Base-by-base conservation (phyloP, 2,888 invertebrate genomes). In the Metacarcinus magister region DNA sequence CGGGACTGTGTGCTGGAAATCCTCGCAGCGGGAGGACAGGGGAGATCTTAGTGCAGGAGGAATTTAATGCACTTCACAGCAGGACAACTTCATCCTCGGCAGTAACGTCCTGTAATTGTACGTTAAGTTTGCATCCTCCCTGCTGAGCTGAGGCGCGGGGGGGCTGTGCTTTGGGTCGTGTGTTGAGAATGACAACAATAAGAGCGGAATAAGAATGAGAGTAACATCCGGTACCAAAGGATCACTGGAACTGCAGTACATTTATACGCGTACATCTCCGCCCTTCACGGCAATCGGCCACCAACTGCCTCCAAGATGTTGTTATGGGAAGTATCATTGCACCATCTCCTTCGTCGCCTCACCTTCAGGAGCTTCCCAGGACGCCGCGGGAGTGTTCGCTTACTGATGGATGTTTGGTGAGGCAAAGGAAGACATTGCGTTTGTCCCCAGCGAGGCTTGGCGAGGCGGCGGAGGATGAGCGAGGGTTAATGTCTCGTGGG, bases 371-470 rank as follows among this genome's bases (percentile, higher is more conserved):
- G 10, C 5, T n/a, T 46, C 46, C 28, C 46, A 23, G 43, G 28
- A 39, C 94, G 39, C 7, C 43, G 44, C 39, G 94, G 13, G 89
- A 94, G 94, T 89, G 89, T 94, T 54, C 32, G 39, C 94, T 89
- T 94, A 89, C 94, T 94, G 94, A 94, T 89, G 94, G 39, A 94
- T 94, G 19, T 32, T 13, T 10, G 54, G 87, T 23, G 89, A 16
- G 48, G 48, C 32, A 2, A 46, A 19, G 48, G 54, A 54, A 23
- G 94, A 94, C 94, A 32, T 28, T 16, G 54, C 54, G 89, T 94
- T 94, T 94, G 54, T 94, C n/a, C 92, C 39, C 93, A 1, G 43
- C n/a, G 28, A 39, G 39, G 23, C 23, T 19, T 60, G 23, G 60
- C 60, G 60, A 39, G 43, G 43, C 7, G 16, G 89, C 48, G 39